Percentiles rank a stretch among this genome's conserved stretches.
Conservation (phyloP, 2,113 vertebrate genomes). For the Heterotis niloticus region DNA sequence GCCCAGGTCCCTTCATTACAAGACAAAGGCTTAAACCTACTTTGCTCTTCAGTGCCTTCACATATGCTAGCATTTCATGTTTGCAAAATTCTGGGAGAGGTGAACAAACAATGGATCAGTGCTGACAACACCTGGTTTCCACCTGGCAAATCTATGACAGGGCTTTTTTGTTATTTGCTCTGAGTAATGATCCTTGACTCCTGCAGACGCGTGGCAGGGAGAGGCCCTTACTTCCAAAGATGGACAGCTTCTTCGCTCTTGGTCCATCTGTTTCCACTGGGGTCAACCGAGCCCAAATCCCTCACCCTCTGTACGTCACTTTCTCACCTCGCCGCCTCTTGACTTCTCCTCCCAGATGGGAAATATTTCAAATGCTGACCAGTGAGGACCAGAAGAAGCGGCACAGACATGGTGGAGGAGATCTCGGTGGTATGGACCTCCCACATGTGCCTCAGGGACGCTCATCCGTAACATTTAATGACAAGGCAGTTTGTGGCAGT, state of each 20-base stretch:
- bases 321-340: conserved; percentile 44
- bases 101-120: no score
- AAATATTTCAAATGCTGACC: conserved; percentile 59
- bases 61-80: no score
- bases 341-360: conserved; percentile 48
- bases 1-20: no score
- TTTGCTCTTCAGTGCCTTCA: no score
- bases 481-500: background rate
- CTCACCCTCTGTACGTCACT: conserved; percentile 36
- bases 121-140: no score
- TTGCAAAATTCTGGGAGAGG: no score
- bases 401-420: conserved; percentile 44
- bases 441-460: conserved; percentile 10
- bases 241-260: conserved; percentile 20
- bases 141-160: no score
- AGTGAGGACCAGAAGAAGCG: conserved; percentile 53
- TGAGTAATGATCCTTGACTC: no score
- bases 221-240: background rate
- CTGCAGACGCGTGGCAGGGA: no score
- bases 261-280: conserved; percentile 37
- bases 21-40: no score
- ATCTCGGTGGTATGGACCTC: background rate
- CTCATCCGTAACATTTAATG: background rate
- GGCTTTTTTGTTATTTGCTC: no score
- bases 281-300: background rate